Conservation (phyloP, 2,113 vertebrate species). For the Aldabrachelys gigantea region DNA sequence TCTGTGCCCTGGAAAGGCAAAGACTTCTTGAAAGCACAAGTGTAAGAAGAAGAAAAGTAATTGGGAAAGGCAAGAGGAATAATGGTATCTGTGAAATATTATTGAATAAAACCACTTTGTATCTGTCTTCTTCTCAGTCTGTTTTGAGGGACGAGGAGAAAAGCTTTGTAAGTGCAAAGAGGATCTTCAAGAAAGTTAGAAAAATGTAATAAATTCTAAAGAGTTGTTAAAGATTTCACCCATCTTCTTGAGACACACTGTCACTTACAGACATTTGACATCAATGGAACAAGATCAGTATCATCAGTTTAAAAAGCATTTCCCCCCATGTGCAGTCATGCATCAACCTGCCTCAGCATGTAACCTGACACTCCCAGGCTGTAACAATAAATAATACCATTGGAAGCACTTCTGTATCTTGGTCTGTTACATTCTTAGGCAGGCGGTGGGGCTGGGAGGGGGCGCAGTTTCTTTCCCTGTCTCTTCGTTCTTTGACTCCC, state of each 20-base stretch:
- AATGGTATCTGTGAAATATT: not conserved
- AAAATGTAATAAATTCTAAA: not conserved
- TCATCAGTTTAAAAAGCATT: slow-evolving; percentile 28
- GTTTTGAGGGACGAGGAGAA: not conserved
- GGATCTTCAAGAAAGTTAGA: not conserved
- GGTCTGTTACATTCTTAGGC: not conserved
- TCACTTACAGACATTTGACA: slow-evolving; percentile 13
- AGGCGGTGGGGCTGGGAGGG: too few species aligned
- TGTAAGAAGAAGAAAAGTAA: not conserved
- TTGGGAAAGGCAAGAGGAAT: not conserved
- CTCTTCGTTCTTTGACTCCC: not conserved
- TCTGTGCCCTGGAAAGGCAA: not conserved
- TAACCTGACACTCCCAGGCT: slow-evolving; percentile 22
- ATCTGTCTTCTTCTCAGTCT: not conserved
- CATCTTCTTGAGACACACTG: not conserved
- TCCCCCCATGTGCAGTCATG: not conserved
- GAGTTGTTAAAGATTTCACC: not conserved
- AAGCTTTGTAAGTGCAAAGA: not conserved
- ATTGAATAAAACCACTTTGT: not conserved
- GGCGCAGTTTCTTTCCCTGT: not conserved
- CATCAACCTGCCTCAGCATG: not conserved
- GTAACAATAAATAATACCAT: slow-evolving; percentile 31
- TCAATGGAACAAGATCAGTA: slow-evolving; percentile 28
- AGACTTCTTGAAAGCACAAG: not conserved
- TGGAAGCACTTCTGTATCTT: not conserved